Evolutionary conservation across 2,797 vertebrate species (phyloP).

Genomic region (Telmatherina bonti): DNA sequence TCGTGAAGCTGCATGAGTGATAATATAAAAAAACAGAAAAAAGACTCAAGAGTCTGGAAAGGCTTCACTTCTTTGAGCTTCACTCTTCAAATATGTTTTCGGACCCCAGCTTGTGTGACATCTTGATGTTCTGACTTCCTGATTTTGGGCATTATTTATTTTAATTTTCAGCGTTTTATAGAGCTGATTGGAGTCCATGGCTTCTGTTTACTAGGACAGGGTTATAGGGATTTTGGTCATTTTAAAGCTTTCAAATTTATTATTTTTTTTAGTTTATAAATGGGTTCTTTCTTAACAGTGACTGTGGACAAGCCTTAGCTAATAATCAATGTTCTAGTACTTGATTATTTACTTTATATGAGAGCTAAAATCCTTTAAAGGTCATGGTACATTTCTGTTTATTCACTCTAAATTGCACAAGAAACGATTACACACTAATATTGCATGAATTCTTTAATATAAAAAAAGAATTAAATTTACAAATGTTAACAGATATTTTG

Average conservation of each 20-base stretch:
- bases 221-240: neutral
- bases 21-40: too few relatives aligned
- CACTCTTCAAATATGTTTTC: too few relatives aligned
- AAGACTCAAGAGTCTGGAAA: too few relatives aligned
- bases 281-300: neutral
- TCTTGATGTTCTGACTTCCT: too few relatives aligned
- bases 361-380: neutral
- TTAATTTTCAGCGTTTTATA: too few relatives aligned
- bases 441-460: too few relatives aligned
- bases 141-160: too few relatives aligned
- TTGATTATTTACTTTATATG: neutral
- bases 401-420: neutral
- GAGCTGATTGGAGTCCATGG: neutral
- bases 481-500: too few relatives aligned
- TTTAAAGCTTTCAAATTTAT: neutral
- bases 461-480: too few relatives aligned
- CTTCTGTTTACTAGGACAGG: neutral
- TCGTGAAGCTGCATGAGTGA: neutral
- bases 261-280: neutral
- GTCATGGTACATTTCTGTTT: neutral
- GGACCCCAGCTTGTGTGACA: too few relatives aligned
- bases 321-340: neutral
- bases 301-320: neutral
- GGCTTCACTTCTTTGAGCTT: too few relatives aligned
- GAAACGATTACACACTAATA: neutral